Conservation (phyloP, 2,797 vertebrate species). For the Melanogrammus aeglefinus region DNA sequence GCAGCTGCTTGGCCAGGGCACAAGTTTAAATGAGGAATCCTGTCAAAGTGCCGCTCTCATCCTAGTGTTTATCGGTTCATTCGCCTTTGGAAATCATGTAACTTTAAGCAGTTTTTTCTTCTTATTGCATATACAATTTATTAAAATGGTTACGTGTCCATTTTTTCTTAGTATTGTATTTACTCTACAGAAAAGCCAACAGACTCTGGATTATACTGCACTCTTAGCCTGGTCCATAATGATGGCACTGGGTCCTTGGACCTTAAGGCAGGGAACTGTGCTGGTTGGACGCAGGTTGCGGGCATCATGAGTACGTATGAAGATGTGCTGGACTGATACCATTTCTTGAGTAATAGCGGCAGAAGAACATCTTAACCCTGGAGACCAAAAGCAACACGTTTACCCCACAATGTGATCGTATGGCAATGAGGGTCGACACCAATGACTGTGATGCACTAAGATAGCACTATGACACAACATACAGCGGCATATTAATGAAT, state of each 20-base stretch:
- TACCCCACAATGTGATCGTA: not conserved
- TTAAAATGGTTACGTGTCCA: not conserved
- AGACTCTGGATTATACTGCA: not conserved
- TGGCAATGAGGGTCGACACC: not conserved
- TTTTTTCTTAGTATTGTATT: not conserved
- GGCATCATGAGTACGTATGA: not conserved
- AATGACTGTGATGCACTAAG: not conserved
- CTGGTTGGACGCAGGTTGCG: not conserved
- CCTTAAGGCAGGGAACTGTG: not conserved
- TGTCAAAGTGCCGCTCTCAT: not conserved
- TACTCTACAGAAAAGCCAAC: not conserved
- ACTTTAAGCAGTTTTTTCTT: not conserved
- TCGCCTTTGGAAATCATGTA: not conserved
- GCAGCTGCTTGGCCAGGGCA: not conserved
- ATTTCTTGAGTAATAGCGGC: not conserved
- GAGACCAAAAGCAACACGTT: not conserved
- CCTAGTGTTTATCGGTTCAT: not conserved
- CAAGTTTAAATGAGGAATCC: not conserved
- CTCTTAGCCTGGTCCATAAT: not conserved
- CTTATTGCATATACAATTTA: not conserved
- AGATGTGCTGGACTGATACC: not conserved
- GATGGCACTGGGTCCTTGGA: not conserved
- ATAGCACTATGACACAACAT: not conserved
- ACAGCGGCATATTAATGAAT: not conserved
- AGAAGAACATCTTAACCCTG: not conserved